Base-by-base conservation (phyloP, 2,113 vertebrate species). In the Pitta sordida region DNA sequence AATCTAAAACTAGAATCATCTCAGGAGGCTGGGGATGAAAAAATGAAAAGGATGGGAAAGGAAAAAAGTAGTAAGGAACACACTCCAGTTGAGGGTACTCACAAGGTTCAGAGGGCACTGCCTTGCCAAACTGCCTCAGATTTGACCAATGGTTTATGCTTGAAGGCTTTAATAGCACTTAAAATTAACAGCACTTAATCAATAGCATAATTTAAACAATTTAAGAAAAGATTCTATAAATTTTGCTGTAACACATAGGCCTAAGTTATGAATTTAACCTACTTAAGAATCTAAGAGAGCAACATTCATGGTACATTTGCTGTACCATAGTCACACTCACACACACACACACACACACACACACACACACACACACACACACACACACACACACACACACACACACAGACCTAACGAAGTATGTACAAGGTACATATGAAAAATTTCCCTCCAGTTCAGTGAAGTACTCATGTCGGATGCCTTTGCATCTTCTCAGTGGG, bases 361-460 rank as follows among this genome's bases (percentile, higher is more conserved):
- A 64, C 0, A 0, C 36, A 58, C 36, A 36, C 11, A 9, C 21
- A 43, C 0, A 0, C 22, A 65, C 51, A 36, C 36, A 36, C 11
- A 9, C 21, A 43, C 0, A 0, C 22, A 65, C 51, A 36, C 36
- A 36, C 11, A 9, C 21, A 43, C 0, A 0, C 22, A 65, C 51
- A 36, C 0, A 0, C 36, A 58, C 16, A 64, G 36, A 36, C 21
- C 18, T 51, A 32, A 56, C 49, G 32, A 26, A 44, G 10, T n/a
- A 16, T 27, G 18, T 37, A 14, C 32, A 43, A 53, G 24, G 24
- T 70, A 13, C 23, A 13, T 4, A 60, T n/a, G 59, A 44, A 58
- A 56, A 51, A 22, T 27, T 16, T 58, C 32, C 14, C 43, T 43
- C 18, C 27, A 15, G 21, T 58, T 58, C 51, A 65, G 26, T 51